Evolutionary conservation across 2,888 invertebrate species (phyloP), one percentile per base, ranked within the genome.

Genomic region (Gnatocerus cornutus): DNA sequence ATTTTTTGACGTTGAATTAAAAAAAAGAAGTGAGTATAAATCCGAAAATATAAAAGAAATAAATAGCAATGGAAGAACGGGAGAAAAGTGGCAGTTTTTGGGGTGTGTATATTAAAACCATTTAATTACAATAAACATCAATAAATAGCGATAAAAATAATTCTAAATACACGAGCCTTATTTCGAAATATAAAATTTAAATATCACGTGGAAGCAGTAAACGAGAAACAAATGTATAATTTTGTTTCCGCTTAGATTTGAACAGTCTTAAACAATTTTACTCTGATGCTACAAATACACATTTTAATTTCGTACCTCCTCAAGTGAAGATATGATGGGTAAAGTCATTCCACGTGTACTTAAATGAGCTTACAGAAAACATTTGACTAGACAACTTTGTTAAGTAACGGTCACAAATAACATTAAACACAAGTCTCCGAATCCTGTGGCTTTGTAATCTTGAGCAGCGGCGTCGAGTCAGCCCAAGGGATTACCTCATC

Each of bases 391-490:
- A 56, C n/a, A 30, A 7, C 1, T 37, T 16, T 45, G 21, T 9
- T 39, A 30, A 43, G 43, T 62, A 62, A 62, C 41, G 48, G 48
- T 62, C 50, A 39, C 39, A 33, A 30, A 30, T 7, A 55, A 64
- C 16, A 41, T 50, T 68, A 73, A 64, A 74, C 68, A 53, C 71
- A 63, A 21, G 67, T 73, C 69, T 77, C 76, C 0, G 75, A 73
- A 50, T 76, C 79, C 65, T 69, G 73, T 0, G 79, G 78, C 64
- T 78, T 74, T 3, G 83, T 84, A 52, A 84, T 78, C 74, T 80
- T 82, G 59, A 84, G 72, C 45, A 84, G 63, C 0, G 84, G 84
- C 0, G 83, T 80, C 1, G 83, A 82, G 67, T 84, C 84, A 0
- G 78, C 74, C 76, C 79, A 81, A 9, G 80, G 78, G 2, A 79